Evolutionary conservation across 2,888 invertebrate genomes (phyloP).

Genomic region (Bibio marci): DNA sequence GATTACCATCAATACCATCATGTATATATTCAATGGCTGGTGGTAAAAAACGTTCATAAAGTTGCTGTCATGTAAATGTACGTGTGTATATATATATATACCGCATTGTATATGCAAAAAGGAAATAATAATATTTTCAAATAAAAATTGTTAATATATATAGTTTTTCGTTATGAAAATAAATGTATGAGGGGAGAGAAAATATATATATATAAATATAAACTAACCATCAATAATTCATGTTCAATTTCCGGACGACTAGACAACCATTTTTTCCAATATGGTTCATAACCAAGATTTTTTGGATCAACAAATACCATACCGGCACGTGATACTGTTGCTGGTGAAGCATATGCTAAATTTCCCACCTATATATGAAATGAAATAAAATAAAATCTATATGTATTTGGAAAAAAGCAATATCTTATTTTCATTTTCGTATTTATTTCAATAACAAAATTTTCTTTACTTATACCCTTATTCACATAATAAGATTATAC

Average conservation of each 20-base stretch:
- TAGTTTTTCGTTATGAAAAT: background rate
- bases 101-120: background rate
- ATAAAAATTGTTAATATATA: background rate
- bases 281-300: constrained; percentile 72
- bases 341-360: constrained; percentile 78
- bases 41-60: constrained; percentile 63
- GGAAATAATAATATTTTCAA: background rate
- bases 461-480: background rate
- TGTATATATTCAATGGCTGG: constrained; percentile 52
- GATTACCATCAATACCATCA: constrained; percentile 56
- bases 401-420: background rate
- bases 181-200: background rate
- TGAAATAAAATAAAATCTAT: background rate
- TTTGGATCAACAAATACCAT: constrained; percentile 92
- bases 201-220: too few species aligned
- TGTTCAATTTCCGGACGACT: constrained; percentile 34
- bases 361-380: constrained; percentile 48
- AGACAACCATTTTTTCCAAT: constrained; percentile 68
- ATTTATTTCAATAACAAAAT: background rate
- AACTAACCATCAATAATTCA: constrained; percentile 24
- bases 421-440: background rate
- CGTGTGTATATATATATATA: too few species aligned
- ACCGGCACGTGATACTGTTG: constrained; percentile 81
- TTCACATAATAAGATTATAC: background rate
- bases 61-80: constrained; percentile 19